Evolutionary conservation across 2,888 invertebrate genomes (phyloP).

Genomic region (Lithodes maja): DNA sequence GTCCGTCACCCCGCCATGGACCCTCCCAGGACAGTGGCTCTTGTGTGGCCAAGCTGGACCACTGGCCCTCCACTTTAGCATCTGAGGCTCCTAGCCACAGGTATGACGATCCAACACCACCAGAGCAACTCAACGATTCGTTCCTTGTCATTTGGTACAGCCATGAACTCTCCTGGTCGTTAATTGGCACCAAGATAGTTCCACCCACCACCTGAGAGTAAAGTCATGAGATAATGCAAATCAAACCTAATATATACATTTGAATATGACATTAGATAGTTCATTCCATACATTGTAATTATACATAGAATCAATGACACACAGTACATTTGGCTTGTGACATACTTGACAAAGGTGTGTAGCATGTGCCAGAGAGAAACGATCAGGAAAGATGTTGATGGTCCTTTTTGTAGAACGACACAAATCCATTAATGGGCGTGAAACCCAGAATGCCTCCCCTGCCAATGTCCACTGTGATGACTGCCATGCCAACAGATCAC

Average conservation of each 20-base stretch:
- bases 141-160: conserved; percentile 54
- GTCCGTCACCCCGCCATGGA: conserved; percentile 63
- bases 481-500: conserved; percentile 38
- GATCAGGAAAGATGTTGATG: conserved; percentile 54
- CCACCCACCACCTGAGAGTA: conserved; percentile 56
- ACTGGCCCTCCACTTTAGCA: conserved; percentile 29
- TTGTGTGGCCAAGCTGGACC: conserved; percentile 20
- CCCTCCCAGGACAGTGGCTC: conserved; percentile 47
- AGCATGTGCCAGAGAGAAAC: conserved; percentile 39
- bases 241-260: neutral
- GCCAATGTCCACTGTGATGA: conserved; percentile 48
- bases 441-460: conserved; percentile 60
- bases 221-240: neutral
- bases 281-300: too few relatives aligned
- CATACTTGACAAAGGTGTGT: conserved; percentile 49
- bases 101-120: conserved; percentile 54
- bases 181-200: conserved; percentile 48
- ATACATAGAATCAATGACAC: too few relatives aligned
- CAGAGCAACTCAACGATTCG: conserved; percentile 50
- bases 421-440: conserved; percentile 7
- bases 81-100: conserved; percentile 69
- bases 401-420: conserved; percentile 20
- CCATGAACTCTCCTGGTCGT: conserved; percentile 51
- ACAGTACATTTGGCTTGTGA: neutral
- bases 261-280: neutral